phyloP scores from a whole-genome alignment of 2,888 invertebrate genomes.

The Tiliacea citrago region DNA sequence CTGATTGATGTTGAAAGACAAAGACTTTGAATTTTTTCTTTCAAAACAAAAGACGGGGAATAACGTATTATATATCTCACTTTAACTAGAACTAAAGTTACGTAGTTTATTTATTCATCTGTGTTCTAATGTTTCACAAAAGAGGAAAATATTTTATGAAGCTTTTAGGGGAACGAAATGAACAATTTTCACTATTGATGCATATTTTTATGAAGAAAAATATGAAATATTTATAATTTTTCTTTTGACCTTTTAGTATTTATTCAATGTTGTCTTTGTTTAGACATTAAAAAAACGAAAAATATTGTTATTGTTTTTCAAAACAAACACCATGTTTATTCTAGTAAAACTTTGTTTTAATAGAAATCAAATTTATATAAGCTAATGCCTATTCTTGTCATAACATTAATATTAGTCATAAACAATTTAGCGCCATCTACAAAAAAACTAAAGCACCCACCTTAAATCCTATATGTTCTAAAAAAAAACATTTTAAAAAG shows the following conservation, averaged over 20 bases:
- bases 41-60: conserved; percentile 36
- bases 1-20: conserved; percentile 58
- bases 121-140: conserved; percentile 44
- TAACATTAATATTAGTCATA: neutral
- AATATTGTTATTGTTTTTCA: neutral
- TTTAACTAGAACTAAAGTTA: conserved; percentile 33
- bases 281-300: neutral
- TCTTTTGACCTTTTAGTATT: conserved; percentile 10
- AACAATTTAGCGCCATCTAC: no score
- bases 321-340: neutral
- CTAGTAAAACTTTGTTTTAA: neutral
- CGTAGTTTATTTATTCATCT: conserved; percentile 53
- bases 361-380: neutral
- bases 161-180: conserved; percentile 16
- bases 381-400: no score
- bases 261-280: neutral
- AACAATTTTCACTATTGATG: conserved; percentile 24
- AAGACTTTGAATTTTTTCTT: conserved; percentile 44
- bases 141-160: conserved; percentile 23
- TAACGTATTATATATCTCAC: conserved; percentile 31
- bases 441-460: neutral
- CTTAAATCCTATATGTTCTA: no score
- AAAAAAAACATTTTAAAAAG: conserved; percentile 23
- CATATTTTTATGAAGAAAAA: conserved; percentile 1
- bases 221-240: neutral